Evolutionary conservation across 2,797 vertebrate species (phyloP).

Genomic region (Mus minutoides): DNA sequence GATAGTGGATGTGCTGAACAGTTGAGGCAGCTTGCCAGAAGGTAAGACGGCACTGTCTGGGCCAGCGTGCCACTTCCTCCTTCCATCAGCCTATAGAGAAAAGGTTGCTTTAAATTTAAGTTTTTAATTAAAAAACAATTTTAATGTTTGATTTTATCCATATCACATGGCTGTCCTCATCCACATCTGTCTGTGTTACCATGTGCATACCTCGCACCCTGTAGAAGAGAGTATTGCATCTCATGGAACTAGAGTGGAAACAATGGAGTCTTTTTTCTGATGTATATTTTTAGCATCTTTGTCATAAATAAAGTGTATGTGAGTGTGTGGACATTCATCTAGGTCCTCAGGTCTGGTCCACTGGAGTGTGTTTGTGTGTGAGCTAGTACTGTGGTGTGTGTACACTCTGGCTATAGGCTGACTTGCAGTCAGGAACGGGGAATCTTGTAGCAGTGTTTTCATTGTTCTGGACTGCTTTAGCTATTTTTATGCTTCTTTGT

Average conservation of each 20-base stretch:
- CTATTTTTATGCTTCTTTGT: neutral
- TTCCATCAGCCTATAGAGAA: neutral
- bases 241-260: neutral
- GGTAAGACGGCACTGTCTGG: conserved; percentile 86
- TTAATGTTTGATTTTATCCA: neutral
- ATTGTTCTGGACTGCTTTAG: neutral
- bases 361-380: neutral
- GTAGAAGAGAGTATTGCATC: neutral
- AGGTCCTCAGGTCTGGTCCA: neutral
- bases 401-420: neutral
- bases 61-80: neutral
- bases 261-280: neutral
- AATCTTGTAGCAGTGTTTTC: neutral
- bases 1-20: conserved; percentile 96
- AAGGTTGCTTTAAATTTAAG: neutral
- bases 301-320: neutral
- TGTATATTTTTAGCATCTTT: neutral
- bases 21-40: conserved; percentile 92
- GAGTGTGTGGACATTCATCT: neutral
- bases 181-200: neutral
- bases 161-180: neutral
- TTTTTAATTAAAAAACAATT: neutral
- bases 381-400: neutral
- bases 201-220: neutral
- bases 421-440: neutral